Evolutionary conservation across 2,113 vertebrate species (phyloP).

Genomic region (Sebastes fasciatus): DNA sequence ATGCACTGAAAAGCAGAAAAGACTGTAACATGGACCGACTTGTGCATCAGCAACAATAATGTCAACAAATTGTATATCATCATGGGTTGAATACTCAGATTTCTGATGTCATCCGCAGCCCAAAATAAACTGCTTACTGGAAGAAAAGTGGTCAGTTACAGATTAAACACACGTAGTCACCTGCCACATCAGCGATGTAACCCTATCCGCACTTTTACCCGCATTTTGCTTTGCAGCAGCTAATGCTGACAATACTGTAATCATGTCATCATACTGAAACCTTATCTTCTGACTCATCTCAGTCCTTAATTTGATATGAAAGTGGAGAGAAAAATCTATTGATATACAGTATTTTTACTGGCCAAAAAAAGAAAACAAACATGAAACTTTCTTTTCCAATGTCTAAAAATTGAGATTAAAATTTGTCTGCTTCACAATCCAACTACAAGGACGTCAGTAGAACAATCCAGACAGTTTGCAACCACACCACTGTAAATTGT

Average conservation of each 20-base stretch:
- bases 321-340: background rate
- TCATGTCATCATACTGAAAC: slow-evolving; percentile 22
- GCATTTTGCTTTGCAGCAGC: background rate
- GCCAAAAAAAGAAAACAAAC: background rate
- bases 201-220: background rate
- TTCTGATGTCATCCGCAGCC: background rate
- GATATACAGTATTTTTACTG: background rate
- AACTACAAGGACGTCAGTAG: background rate
- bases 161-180: slow-evolving; percentile 1
- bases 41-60: background rate
- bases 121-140: slow-evolving; percentile 15
- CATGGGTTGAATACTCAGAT: background rate
- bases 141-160: slow-evolving; percentile 7
- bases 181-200: slow-evolving; percentile 16
- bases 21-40: background rate
- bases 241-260: slow-evolving; percentile 2
- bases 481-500: background rate
- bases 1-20: background rate
- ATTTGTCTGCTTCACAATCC: background rate
- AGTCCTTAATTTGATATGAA: background rate
- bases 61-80: background rate
- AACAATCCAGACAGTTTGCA: background rate
- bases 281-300: slow-evolving; percentile 1
- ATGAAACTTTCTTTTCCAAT: background rate
- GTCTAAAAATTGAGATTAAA: background rate